Evolutionary conservation across 2,797 vertebrate species (phyloP), one percentile per base, ranked within the genome.

Genomic region (Huso huso): DNA sequence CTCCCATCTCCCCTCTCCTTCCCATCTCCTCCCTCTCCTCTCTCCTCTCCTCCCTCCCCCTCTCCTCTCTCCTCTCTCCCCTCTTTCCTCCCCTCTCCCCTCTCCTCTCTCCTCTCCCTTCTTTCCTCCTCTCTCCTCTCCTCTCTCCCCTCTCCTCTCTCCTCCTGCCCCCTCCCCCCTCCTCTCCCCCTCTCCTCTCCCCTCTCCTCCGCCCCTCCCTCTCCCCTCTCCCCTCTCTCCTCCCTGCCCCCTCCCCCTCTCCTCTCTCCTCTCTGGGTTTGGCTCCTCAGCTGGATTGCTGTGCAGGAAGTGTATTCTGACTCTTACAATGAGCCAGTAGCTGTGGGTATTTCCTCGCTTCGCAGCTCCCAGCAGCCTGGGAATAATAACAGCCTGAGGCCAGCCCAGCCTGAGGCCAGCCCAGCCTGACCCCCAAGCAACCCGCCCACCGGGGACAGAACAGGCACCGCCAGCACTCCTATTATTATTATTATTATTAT

Each of bases 101-200:
- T 18, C 15, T n/a, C n/a, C n/a, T n/a, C 61, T 15, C 64, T 51
- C 64, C 57, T 70, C 48, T 51, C 55, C 55, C 63, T n/a, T n/a
- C 18, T 49, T 11, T 51, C 50, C 10, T 7, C n/a, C n/a, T n/a
- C n/a, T n/a, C n/a, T n/a, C n/a, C n/a, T n/a, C n/a, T 37, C 58
- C 12, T 62, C 57, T 65, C 63, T 65, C 18, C 6, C 13, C 23
- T 71, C 66, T 8, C 63, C n/a, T 6, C 66, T 62, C 23, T 68
- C 51, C 15, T 15, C 13, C 18, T 62, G 37, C 51, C 11, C 48
- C 55, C 51, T 15, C 70, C 73, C 69, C 68, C 63, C 71, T 72
- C 72, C 58, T 61, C 68, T 66, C 55, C 15, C 62, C 58, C 61
- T 15, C 64, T 51, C 64, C 57, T 70, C 48, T 51, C 55, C 55